A percentile compares a stretch with the other conserved stretches of the same genome.
phyloP scores from a whole-genome alignment of 2,113 vertebrate genomes.

The Patagioenas fasciata region DNA sequence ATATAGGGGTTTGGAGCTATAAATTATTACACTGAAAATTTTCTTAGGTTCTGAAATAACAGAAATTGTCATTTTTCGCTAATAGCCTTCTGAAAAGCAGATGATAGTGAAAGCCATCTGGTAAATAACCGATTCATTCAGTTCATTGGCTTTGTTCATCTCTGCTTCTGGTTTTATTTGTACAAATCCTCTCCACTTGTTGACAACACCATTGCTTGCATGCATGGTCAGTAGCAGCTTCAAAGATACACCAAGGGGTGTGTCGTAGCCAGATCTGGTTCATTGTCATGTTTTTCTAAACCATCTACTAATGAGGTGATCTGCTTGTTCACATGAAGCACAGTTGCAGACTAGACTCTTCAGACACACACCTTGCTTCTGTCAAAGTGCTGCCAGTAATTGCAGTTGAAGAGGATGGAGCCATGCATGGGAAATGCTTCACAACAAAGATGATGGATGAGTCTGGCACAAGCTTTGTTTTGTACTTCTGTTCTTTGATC shows the following conservation, averaged over 20 bases:
- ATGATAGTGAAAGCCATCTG: neutral
- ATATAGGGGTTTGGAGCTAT: neutral
- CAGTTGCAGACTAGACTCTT: neutral
- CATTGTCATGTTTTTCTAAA: neutral
- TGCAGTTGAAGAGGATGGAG: neutral
- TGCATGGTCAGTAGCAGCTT: neutral
- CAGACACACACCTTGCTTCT: neutral
- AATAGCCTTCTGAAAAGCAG: neutral
- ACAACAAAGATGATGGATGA: slow-evolving; percentile 17
- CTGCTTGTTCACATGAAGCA: neutral
- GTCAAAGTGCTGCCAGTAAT: slow-evolving; percentile 32
- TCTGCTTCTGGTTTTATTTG: neutral
- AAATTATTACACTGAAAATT: neutral
- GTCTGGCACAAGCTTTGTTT: slow-evolving; percentile 34
- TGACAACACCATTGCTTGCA: neutral
- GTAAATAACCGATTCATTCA: neutral
- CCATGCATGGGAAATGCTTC: neutral
- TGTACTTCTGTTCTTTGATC: slow-evolving; percentile 28
- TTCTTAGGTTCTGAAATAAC: neutral
- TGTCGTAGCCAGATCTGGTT: neutral
- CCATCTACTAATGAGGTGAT: neutral
- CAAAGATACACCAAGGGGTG: neutral
- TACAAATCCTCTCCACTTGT: neutral
- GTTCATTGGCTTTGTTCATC: neutral
- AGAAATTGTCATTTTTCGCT: neutral